Evolutionary conservation across 1,140 invertebrate genomes (phyloP).

Genomic region (Bradysia coprophila): DNA sequence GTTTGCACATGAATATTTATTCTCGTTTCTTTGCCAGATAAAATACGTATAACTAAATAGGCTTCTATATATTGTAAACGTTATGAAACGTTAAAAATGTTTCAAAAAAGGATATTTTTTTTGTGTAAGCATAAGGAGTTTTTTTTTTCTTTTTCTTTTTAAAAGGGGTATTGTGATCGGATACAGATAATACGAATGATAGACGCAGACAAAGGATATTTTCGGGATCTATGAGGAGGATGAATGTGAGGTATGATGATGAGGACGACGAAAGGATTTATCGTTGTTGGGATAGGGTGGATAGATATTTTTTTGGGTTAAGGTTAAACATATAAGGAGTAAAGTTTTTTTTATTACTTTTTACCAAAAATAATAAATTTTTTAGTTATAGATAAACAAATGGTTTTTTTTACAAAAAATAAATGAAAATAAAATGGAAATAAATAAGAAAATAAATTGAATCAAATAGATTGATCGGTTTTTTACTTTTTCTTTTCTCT

Average conservation of each 20-base stretch:
- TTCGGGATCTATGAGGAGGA: conserved; percentile 21
- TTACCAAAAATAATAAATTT: neutral
- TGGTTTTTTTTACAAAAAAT: neutral
- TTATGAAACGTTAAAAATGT: no score
- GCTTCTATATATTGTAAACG: no score
- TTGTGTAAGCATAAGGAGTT: neutral
- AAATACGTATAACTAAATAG: no score
- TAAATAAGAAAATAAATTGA: no score
- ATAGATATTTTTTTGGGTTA: conserved; percentile 9
- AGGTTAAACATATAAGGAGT: neutral
- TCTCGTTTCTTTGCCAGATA: no score
- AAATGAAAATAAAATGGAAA: neutral
- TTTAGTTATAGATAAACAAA: no score
- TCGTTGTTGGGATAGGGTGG: conserved; percentile 9
- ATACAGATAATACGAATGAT: conserved; percentile 26
- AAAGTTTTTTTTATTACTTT: neutral
- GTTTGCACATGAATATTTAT: no score
- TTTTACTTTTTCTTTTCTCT: no score
- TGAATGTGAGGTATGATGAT: no score
- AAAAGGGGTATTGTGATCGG: conserved; percentile 6
- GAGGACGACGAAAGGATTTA: no score
- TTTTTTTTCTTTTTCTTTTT: no score
- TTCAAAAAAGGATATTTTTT: neutral
- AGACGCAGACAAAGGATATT: conserved; percentile 37
- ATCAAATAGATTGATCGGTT: no score